Conservation (phyloP, 2,888 invertebrate species). For the Choristoneura rosaceana region DNA sequence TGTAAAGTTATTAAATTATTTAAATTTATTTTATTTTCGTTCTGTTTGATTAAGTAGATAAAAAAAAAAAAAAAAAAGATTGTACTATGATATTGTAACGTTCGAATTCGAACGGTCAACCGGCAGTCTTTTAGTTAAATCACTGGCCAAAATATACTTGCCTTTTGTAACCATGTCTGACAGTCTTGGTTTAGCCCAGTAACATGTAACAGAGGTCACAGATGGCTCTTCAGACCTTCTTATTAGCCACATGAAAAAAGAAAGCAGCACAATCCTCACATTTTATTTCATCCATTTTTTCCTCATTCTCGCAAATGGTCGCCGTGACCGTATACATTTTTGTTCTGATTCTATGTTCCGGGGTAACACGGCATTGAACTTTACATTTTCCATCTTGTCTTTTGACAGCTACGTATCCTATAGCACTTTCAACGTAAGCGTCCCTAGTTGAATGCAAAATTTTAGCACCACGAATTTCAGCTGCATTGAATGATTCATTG, state of each 20-base stretch:
- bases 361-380: neutral
- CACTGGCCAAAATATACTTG: conserved; percentile 1
- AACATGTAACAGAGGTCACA: too few relatives aligned
- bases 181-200: too few relatives aligned
- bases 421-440: neutral
- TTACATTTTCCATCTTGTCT: neutral
- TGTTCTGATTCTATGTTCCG: neutral
- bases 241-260: conserved; percentile 37
- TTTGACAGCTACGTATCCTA: too few relatives aligned
- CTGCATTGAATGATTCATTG: neutral
- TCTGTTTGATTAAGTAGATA: too few relatives aligned
- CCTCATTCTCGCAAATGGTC: conserved; percentile 35
- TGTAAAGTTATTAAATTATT: too few relatives aligned
- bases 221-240: too few relatives aligned
- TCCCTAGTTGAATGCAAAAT: neutral
- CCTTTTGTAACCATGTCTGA: conserved; percentile 12
- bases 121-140: neutral
- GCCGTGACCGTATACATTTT: conserved; percentile 14
- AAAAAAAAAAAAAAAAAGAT: too few relatives aligned
- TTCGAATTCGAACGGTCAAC: too few relatives aligned
- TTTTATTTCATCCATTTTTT: conserved; percentile 33
- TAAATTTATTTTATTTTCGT: too few relatives aligned
- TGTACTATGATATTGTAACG: too few relatives aligned
- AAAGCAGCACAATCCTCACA: conserved; percentile 47
- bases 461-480: conserved; percentile 1